Percentiles rank a stretch among this genome's conserved stretches.
Conservation (phyloP, 1,140 invertebrate genomes). For the Drepana arcuata region DNA sequence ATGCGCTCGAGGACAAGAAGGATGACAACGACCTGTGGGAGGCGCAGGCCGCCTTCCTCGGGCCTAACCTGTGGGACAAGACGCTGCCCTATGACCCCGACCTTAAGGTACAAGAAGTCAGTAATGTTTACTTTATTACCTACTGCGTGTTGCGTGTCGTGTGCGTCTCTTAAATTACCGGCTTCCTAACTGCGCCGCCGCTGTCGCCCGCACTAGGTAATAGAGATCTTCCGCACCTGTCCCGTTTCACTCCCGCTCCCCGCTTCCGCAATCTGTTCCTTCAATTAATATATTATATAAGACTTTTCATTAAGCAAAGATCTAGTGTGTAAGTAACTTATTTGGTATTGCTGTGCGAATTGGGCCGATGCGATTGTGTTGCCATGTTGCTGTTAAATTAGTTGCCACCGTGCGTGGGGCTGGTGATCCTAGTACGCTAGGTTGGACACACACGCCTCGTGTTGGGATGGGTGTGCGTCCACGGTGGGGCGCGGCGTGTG, state of each 20-base stretch:
- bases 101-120: constrained; percentile 90
- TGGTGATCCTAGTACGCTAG: no score
- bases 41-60: constrained; percentile 93
- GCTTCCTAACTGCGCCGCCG: constrained; percentile 24
- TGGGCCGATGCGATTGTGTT: constrained; percentile 9
- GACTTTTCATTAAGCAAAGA: no score
- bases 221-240: constrained; percentile 24
- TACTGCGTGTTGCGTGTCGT: constrained; percentile 59
- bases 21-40: constrained; percentile 91
- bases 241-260: constrained; percentile 1
- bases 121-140: constrained; percentile 69
- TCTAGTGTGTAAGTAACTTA: not conserved
- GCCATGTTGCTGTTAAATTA: not conserved
- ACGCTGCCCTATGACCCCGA: constrained; percentile 90
- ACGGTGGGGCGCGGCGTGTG: constrained; percentile 9
- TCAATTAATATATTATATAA: not conserved
- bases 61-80: constrained; percentile 95
- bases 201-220: constrained; percentile 46
- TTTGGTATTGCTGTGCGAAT: not conserved
- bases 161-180: constrained; percentile 32
- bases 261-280: constrained; percentile 1
- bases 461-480: not conserved
- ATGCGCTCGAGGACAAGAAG: constrained; percentile 83
- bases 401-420: no score
- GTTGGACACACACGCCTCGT: no score